A percentile compares a stretch with the other conserved stretches of the same genome.
Conservation (phyloP, 2,888 invertebrate genomes). For the Aleiodes alternator region DNA sequence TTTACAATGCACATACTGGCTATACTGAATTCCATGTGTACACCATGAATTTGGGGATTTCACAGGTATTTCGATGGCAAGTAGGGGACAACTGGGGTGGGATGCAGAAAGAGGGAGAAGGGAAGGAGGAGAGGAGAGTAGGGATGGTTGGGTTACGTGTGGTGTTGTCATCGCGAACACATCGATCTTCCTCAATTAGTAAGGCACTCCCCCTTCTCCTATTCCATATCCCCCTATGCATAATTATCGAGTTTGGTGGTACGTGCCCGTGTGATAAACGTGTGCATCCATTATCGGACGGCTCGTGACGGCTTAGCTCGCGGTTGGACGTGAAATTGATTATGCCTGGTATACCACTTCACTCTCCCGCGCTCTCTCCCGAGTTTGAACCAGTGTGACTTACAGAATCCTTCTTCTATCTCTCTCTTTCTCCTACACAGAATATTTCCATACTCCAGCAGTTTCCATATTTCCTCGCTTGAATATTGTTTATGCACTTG, state of each 20-base stretch:
- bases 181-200: slow-evolving; percentile 61
- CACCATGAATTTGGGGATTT: slow-evolving; percentile 8
- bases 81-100: not conserved
- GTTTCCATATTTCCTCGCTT: slow-evolving; percentile 25
- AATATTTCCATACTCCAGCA: not conserved
- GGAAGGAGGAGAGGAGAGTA: not conserved
- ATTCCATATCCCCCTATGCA: slow-evolving; percentile 45
- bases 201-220: slow-evolving; percentile 32
- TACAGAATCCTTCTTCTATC: slow-evolving; percentile 13
- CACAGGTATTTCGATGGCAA: slow-evolving; percentile 7
- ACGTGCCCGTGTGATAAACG: slow-evolving; percentile 58
- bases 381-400: slow-evolving; percentile 20
- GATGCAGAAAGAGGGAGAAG: not conserved
- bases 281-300: slow-evolving; percentile 58
- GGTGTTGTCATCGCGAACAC: slow-evolving; percentile 52
- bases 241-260: slow-evolving; percentile 57
- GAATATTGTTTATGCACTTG: slow-evolving; percentile 28
- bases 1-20: slow-evolving; percentile 12
- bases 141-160: not conserved
- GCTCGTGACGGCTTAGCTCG: slow-evolving; percentile 54
- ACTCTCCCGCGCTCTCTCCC: slow-evolving; percentile 20
- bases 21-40: slow-evolving; percentile 4
- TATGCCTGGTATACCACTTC: slow-evolving; percentile 47
- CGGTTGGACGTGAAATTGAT: slow-evolving; percentile 56
- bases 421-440: slow-evolving; percentile 21